A percentile compares a stretch with the other conserved stretches of the same genome.
Evolutionary conservation across 2,113 vertebrate genomes (phyloP).

Genomic region (Connochaetes taurinus): DNA sequence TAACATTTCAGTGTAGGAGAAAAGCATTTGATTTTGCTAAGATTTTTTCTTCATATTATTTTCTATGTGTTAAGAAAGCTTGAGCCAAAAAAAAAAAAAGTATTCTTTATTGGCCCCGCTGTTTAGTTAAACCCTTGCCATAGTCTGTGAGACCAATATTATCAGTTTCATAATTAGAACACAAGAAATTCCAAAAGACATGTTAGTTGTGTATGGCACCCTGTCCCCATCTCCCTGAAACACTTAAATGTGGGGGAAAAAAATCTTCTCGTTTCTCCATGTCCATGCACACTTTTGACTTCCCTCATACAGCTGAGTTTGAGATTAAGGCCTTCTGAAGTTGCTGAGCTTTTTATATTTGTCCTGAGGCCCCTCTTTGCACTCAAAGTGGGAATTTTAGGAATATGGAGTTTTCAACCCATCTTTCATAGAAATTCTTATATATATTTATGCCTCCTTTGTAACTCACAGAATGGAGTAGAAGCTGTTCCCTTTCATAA

Average conservation of each 20-base stretch:
- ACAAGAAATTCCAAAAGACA: background rate
- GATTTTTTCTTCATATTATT: constrained; percentile 7
- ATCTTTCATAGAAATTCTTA: background rate
- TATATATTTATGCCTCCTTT: background rate
- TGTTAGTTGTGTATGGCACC: background rate
- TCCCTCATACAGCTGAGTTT: background rate
- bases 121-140: background rate
- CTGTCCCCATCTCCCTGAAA: background rate
- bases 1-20: background rate
- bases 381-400: background rate
- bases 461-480: background rate
- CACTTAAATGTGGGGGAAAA: background rate
- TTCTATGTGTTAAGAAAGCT: background rate
- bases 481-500: background rate
- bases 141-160: background rate
- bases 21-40: background rate
- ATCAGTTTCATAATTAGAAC: background rate
- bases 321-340: background rate
- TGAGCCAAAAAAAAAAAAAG: background rate
- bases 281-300: background rate
- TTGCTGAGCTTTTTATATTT: background rate
- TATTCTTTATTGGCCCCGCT: background rate
- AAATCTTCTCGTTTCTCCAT: background rate
- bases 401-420: background rate
- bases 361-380: background rate